These are phyloP conservation scores for Elephantulus edwardii DNA, from an alignment of 2,113 vertebrate genomes.

Conservation along the genomic window DNA sequence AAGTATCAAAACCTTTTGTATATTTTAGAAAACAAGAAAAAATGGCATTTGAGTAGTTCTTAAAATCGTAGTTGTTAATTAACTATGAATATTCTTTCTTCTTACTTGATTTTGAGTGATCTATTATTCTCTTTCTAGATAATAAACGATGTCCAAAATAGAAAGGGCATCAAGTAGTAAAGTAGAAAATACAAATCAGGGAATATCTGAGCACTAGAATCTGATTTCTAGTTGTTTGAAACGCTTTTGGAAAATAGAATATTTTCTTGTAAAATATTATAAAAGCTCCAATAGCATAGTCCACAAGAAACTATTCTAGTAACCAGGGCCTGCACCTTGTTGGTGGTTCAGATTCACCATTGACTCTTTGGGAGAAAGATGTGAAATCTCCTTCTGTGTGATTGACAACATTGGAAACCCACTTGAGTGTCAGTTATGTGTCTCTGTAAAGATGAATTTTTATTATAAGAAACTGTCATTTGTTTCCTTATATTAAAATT, in stretches of 20 bases:
- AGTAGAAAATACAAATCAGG: neutral
- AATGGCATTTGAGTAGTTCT: neutral
- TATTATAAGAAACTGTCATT: neutral
- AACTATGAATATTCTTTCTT: neutral
- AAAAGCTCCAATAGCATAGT: no score
- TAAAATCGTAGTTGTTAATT: slow-evolving; percentile 7
- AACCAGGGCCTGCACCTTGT: no score
- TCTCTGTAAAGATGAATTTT: no score
- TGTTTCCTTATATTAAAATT: neutral
- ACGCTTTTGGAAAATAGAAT: slow-evolving; percentile 2
- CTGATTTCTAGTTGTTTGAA: neutral
- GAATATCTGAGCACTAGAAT: neutral
- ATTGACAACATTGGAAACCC: no score
- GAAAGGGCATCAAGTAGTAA: neutral
- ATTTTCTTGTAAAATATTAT: no score
- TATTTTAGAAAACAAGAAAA: slow-evolving; percentile 42
- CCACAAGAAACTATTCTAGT: no score
- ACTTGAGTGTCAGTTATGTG: no score
- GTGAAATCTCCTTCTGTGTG: no score
- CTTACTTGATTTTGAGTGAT: neutral
- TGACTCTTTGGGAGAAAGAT: no score
- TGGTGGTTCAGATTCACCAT: no score
- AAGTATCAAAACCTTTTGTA: slow-evolving; percentile 2
- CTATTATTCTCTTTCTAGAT: neutral
- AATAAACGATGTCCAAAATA: neutral